Evolutionary conservation across 2,888 invertebrate species (phyloP).

Genomic region (Volucella bombylans): DNA sequence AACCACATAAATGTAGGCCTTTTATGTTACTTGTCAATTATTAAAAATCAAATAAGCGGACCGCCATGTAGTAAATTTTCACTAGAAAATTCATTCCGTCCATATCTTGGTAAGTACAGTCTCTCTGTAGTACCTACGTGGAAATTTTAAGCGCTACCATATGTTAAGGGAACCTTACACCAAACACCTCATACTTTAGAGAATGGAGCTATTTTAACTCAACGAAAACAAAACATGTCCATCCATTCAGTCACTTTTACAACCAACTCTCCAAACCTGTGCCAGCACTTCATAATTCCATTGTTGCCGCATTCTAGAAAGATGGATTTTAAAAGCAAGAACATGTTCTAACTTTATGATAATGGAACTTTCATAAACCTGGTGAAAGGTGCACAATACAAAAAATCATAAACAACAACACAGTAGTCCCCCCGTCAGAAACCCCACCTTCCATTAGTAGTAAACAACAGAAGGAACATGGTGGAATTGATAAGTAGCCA

Average conservation of each 20-base stretch:
- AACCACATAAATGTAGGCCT: not conserved
- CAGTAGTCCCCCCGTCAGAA: too few species aligned
- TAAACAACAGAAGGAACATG: conserved; percentile 1
- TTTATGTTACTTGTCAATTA: conserved; percentile 22
- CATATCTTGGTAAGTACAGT: not conserved
- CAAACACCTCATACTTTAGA: not conserved
- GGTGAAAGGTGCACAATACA: conserved; percentile 56
- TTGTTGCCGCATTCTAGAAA: conserved; percentile 27
- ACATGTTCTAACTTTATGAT: conserved; percentile 69
- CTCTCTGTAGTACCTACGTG: conserved; percentile 8
- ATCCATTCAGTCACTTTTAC: conserved; percentile 49
- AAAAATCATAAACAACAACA: too few species aligned
- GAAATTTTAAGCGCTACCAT: conserved; percentile 6
- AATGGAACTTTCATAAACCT: conserved; percentile 70
- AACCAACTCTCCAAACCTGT: conserved; percentile 5
- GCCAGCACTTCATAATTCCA: conserved; percentile 38
- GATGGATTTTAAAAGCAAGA: conserved; percentile 71
- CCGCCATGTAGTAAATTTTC: conserved; percentile 22
- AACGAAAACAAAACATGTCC: conserved; percentile 46
- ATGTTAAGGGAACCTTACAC: not conserved
- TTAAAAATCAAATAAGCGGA: conserved; percentile 35
- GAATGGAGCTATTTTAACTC: conserved; percentile 7
- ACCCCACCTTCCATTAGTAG: conserved; percentile 33
- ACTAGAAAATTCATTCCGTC: not conserved
- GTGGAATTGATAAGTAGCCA: too few species aligned